Evolutionary conservation across 2,797 vertebrate genomes (phyloP).

Genomic region (Cheirogaleus major): DNA sequence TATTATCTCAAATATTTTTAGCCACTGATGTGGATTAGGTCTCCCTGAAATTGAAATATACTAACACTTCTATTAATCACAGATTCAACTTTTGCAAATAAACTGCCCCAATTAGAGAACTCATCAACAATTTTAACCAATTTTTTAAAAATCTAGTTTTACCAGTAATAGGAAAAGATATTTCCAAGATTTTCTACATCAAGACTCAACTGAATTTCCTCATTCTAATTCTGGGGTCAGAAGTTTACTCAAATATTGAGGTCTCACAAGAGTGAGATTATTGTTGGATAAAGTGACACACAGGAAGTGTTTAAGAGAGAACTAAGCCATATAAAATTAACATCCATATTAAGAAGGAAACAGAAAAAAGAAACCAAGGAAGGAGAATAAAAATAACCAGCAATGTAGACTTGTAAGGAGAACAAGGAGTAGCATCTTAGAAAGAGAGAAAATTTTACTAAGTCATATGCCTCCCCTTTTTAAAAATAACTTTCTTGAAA

Average conservation of each 20-base stretch:
- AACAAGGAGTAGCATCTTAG: conserved; percentile 30
- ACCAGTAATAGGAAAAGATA: neutral
- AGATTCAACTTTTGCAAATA: neutral
- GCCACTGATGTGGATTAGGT: neutral
- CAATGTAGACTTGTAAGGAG: conserved; percentile 21
- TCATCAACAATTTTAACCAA: neutral
- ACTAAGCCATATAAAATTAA: conserved; percentile 18
- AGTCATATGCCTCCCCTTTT: conserved; percentile 64
- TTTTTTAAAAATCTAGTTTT: neutral
- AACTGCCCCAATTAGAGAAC: neutral
- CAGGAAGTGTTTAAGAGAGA: neutral
- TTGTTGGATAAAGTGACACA: neutral
- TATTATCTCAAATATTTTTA: neutral
- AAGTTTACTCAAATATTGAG: neutral
- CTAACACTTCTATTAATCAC: neutral
- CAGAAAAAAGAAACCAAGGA: neutral
- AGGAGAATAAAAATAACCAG: conserved; percentile 27
- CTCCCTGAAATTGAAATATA: neutral
- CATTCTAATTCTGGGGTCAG: neutral
- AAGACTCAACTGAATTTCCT: neutral
- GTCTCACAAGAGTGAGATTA: neutral
- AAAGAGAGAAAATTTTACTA: conserved; percentile 59
- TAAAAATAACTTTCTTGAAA: conserved; percentile 75
- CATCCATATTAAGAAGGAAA: neutral
- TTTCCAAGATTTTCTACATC: neutral